Evolutionary conservation across 2,888 invertebrate genomes (phyloP), one percentile per base, ranked within the genome.

Genomic region (Spatulosminthurus flaviceps): DNA sequence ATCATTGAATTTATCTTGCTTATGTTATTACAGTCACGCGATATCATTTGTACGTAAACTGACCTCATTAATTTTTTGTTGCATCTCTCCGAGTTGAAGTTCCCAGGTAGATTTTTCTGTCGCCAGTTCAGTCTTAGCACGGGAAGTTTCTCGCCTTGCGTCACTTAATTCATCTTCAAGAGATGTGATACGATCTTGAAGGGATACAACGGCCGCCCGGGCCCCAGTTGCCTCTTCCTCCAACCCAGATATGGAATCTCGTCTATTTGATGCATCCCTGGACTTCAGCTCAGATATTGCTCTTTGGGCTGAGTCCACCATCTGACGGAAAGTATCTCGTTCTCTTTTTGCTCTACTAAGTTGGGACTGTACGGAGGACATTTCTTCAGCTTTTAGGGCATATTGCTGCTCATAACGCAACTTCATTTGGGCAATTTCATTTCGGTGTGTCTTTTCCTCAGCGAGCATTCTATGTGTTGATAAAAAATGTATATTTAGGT

Each of bases 121-220:
- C 51, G 95, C 92, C n/a, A 95, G 90, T 88, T 96, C 95, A 0
- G 95, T 95, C 88, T 94, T 95, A 0, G 94, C 89, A 87, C 94
- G 93, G 51, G 95, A 95, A 22, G 92, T 90, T 86, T 95, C 93
- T 76, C 96, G 88, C 76, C 94, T 90, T 0, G 95, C 90, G 87
- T 96, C 95, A 61, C 95, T 94, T 42, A 96, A 89, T 87, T 96
- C 95, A 87, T 96, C 96, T 87, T 96, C 95, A 86, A 96, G 90
- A 82, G 93, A 92, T 79, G 93, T 93, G 81, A 95, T 91, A 88
- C 95, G 94, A 86, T 95, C 93, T 86, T 95, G 95, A 82, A 95
- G 87, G 19, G 91, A 90, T 0, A 92, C 91, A 0, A 85, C 84
- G 4, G 85, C 85, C 16, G 85, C 85, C 66, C 84, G 79, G 0